Evolutionary conservation across 2,888 invertebrate genomes (phyloP).

Genomic region (Drosophila nigricruria): DNA sequence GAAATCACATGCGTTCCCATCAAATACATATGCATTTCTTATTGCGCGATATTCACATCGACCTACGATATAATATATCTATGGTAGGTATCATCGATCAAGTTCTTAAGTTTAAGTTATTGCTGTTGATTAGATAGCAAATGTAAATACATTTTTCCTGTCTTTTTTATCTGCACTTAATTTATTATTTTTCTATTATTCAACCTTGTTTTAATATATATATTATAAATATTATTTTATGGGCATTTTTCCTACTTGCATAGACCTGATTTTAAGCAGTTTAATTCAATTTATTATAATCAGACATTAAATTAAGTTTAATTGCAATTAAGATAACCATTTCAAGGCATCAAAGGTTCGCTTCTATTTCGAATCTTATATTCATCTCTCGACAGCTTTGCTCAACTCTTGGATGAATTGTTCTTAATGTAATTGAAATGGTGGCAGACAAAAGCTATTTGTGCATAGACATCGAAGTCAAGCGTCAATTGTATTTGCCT

Average conservation of each 20-base stretch:
- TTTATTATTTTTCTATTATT: not conserved
- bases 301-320: not conserved
- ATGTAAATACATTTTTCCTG: not conserved
- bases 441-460: slow-evolving; percentile 30
- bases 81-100: not conserved
- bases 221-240: not conserved
- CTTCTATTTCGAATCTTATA: not conserved
- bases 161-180: not conserved
- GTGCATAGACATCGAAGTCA: slow-evolving; percentile 35
- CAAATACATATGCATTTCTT: not conserved
- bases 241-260: too few relatives aligned
- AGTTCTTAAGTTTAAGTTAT: not conserved
- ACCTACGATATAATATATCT: not conserved
- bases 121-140: not conserved
- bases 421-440: slow-evolving; percentile 62
- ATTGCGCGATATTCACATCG: not conserved
- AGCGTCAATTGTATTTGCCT: slow-evolving; percentile 48
- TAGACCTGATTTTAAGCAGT: not conserved
- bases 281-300: not conserved
- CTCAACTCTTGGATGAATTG: slow-evolving; percentile 20
- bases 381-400: slow-evolving; percentile 14
- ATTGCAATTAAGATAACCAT: not conserved
- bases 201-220: not conserved
- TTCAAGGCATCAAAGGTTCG: not conserved
- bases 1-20: not conserved